These are phyloP conservation scores for Zoanthus sociatus DNA, from an alignment of 92 coral and sea anemone species.

Conservation along the genomic window DNA sequence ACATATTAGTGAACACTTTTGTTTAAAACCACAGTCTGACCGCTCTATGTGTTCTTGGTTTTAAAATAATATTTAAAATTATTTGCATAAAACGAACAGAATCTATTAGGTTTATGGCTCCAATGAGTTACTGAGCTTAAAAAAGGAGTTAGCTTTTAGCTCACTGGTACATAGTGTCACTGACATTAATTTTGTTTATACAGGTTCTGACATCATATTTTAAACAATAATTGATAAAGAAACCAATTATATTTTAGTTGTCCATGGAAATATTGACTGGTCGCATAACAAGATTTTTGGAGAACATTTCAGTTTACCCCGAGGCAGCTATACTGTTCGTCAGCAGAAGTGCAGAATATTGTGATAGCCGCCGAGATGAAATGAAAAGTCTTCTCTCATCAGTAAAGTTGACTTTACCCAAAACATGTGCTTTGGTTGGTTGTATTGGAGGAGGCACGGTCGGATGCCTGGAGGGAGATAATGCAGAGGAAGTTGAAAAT, in stretches of 20 bases:
- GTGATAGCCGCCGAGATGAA: conserved; percentile 75
- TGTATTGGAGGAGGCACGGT: conserved; percentile 84
- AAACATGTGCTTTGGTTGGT: conserved; percentile 78
- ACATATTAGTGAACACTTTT: too few species aligned
- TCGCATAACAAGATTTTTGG: conserved; percentile 76
- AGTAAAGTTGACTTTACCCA: conserved; percentile 75
- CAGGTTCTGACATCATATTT: too few species aligned
- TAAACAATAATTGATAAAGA: too few species aligned
- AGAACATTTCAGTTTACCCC: conserved; percentile 79
- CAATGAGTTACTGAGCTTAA: too few species aligned
- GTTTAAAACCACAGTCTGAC: too few species aligned
- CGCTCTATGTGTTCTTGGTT: too few species aligned
- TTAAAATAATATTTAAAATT: too few species aligned
- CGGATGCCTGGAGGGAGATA: conserved; percentile 76
- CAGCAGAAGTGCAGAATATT: conserved; percentile 74
- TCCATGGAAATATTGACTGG: conserved; percentile 83
- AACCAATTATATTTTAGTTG: conserved; percentile 49
- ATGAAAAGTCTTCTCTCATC: conserved; percentile 72
- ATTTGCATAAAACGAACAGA: too few species aligned
- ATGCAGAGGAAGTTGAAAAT: conserved; percentile 76
- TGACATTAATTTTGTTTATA: too few species aligned
- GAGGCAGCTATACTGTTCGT: conserved; percentile 81
- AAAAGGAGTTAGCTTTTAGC: too few species aligned
- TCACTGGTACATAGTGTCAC: too few species aligned
- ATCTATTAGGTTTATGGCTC: too few species aligned